Conservation (phyloP, 2,797 vertebrate species). For the Strix occidentalis region DNA sequence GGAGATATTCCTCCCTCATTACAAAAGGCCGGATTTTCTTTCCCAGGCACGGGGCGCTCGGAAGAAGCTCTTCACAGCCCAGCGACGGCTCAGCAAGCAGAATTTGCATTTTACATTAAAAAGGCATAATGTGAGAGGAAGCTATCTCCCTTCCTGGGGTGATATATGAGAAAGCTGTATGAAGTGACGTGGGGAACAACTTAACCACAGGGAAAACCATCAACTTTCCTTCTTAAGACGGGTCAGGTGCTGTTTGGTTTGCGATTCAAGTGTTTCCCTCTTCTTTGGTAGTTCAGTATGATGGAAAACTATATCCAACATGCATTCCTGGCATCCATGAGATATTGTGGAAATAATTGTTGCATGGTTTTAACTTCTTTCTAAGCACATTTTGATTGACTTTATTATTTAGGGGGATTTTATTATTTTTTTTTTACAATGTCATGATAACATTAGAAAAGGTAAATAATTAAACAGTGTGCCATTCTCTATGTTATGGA, state of each 20-base stretch:
- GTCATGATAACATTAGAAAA: neutral
- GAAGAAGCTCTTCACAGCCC: neutral
- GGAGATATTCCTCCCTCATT: neutral
- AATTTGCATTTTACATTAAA: neutral
- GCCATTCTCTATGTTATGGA: accelerated
- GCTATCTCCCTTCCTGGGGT: neutral
- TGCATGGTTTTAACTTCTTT: neutral
- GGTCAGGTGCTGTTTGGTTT: neutral
- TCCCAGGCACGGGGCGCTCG: neutral
- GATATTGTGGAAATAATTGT: neutral
- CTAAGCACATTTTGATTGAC: accelerated
- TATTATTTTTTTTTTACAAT: neutral
- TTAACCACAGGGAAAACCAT: neutral
- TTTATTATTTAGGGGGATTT: neutral
- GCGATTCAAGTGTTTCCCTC: neutral
- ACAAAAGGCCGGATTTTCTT: neutral
- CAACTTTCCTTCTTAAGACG: neutral
- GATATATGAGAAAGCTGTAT: neutral
- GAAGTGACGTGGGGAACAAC: neutral
- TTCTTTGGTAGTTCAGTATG: accelerated
- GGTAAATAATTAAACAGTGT: neutral
- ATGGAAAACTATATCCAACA: accelerated
- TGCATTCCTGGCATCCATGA: accelerated
- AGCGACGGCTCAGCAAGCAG: neutral
- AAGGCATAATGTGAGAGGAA: neutral